A percentile compares a stretch with the other conserved stretches of the same genome.
Conservation (phyloP, 1,140 invertebrate species). For the Chionoecetes opilio region DNA sequence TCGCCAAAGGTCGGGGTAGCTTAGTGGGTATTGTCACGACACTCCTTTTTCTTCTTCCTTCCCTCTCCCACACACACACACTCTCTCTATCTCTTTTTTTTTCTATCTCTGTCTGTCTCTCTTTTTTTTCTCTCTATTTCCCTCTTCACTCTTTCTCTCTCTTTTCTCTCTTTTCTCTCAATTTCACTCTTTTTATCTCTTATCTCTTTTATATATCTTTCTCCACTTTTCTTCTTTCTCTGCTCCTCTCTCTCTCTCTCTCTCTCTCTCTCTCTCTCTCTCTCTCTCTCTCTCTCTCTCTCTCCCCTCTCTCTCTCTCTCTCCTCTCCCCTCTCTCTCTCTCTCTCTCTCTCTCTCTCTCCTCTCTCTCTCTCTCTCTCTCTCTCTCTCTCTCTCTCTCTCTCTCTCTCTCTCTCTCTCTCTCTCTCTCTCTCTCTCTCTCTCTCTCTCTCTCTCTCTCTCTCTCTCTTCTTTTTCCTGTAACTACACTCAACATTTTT, state of each 20-base stretch:
- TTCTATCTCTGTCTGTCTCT: not conserved
- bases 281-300: not conserved
- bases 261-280: not conserved
- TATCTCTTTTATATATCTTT: not conserved
- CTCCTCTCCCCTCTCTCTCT: not conserved
- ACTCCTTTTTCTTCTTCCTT: not conserved
- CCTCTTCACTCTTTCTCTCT: slow-evolving; percentile 6
- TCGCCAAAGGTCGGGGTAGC: not conserved
- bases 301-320: not conserved
- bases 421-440: not conserved
- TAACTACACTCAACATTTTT: not conserved
- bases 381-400: not conserved
- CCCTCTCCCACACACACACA: not conserved
- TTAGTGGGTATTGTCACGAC: not conserved
- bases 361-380: not conserved
- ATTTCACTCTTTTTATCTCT: not conserved
- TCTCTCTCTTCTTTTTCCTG: not conserved
- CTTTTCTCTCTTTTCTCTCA: not conserved
- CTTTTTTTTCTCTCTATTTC: not conserved
- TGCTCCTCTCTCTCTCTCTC: not conserved
- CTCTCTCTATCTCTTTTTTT: not conserved
- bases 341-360: not conserved
- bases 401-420: not conserved
- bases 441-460: not conserved
- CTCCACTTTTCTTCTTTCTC: not conserved